Base-by-base conservation (phyloP, 2,113 vertebrate species). In the Mirza zaza region DNA sequence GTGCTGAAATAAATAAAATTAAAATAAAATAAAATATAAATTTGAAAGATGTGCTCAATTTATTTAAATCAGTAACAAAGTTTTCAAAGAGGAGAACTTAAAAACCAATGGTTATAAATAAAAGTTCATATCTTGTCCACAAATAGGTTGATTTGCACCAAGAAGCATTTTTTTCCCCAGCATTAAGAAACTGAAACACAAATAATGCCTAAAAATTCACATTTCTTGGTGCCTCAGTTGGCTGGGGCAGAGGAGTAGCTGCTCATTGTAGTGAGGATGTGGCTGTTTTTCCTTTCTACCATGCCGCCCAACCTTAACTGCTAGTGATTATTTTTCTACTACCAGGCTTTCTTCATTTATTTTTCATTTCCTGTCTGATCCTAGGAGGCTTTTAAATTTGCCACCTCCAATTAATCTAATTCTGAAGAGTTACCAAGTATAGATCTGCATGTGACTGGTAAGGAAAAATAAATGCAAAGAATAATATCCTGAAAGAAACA, bases 281-380 rank as follows among this genome's bases (percentile, higher is more conserved):
- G 14, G 42, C 36, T 63, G 48, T 36, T 52, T 81, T 50, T 50
- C 36, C 15, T 76, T 90, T 3, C 73, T 71, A 73, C 34, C 45
- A 45, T 3, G 34, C 32, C 27, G 48, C 42, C 48, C 52, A 73
- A 79, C 34, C 81, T 39, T 79, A 82, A 87, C 4, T 21, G 76
- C 20, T 42, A 59, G 18, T 36, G 73, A 83, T 79, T 45, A 4
- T 32, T 93, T 83, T 86, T 65, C 27, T 70, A 29, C 9, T 52
- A 59, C 23, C 23, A 84, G 36, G 61, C 23, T 70, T 63, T 79
- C 15, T 88, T 94, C n/a, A 89, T 90, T 95, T 91, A 67, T 59
- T 93, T 94, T 92, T 94, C 63, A 92, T 90, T 87, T 70, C 11
- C 15, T 87, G 5, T 17, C 27, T 81, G 23, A 95, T 77, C 20